Conservation (phyloP, 1,140 invertebrate genomes). For the Geopemphigus sp. region DNA sequence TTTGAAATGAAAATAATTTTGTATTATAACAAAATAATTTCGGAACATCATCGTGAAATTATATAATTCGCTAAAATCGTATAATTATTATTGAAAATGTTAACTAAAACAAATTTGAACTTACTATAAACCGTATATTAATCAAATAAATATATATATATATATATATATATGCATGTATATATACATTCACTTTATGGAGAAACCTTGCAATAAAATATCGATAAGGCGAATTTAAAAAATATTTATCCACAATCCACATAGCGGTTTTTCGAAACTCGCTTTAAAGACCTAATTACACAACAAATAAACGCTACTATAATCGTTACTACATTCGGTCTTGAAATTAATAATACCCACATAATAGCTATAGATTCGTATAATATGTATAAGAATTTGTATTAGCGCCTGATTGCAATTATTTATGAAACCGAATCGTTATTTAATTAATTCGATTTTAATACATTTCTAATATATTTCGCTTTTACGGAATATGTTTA, state of each 20-base stretch:
- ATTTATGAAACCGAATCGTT: neutral
- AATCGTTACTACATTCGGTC: neutral
- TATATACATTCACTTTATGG: neutral
- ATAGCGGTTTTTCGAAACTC: constrained; percentile 2
- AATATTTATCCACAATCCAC: neutral
- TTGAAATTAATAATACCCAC: constrained; percentile 13
- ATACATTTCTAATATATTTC: neutral
- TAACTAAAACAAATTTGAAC: too few species aligned
- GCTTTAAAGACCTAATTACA: constrained; percentile 7
- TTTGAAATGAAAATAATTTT: too few species aligned
- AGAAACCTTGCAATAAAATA: constrained; percentile 3
- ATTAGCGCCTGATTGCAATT: too few species aligned
- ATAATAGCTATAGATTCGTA: neutral
- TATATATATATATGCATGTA: too few species aligned
- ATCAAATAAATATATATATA: too few species aligned
- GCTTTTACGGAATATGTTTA: neutral
- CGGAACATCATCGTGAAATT: too few species aligned
- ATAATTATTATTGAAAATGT: too few species aligned
- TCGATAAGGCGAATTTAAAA: neutral
- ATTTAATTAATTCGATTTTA: neutral
- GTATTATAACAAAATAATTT: too few species aligned
- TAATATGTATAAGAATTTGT: too few species aligned
- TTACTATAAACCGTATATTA: too few species aligned
- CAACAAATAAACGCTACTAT: constrained; percentile 19
- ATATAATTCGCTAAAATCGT: too few species aligned